A percentile compares a stretch with the other conserved stretches of the same genome.
phyloP scores from a whole-genome alignment of 2,113 vertebrate species.

The Anser cygnoides region DNA sequence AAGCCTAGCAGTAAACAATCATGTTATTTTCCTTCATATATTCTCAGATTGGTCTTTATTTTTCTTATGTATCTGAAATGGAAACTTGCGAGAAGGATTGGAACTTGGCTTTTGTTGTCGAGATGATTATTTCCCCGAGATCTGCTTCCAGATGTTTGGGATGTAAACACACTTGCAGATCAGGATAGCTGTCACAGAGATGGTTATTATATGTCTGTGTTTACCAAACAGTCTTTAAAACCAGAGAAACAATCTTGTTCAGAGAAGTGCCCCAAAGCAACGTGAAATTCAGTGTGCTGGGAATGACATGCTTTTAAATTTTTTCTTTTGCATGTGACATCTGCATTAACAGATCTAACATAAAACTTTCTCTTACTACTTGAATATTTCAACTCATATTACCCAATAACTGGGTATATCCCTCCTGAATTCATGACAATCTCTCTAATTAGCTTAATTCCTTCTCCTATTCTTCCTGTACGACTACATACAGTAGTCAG shows the following conservation, averaged over 20 bases:
- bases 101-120: neutral
- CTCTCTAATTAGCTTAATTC: neutral
- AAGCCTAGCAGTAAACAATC: neutral
- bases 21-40: neutral
- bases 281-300: neutral
- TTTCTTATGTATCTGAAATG: neutral
- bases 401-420: neutral
- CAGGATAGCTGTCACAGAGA: neutral
- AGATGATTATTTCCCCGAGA: neutral
- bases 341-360: fast-evolving
- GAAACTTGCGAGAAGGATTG: neutral
- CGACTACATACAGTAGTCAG: too few relatives aligned
- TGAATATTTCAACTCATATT: neutral
- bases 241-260: neutral
- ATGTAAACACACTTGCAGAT: neutral
- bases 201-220: neutral
- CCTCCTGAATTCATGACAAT: neutral
- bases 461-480: neutral
- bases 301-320: neutral
- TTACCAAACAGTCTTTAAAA: neutral
- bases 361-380: neutral
- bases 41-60: neutral
- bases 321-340: neutral
- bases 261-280: neutral
- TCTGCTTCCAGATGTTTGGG: neutral